Evolutionary conservation across 2,113 vertebrate species (phyloP).

Genomic region (Eira barbara): DNA sequence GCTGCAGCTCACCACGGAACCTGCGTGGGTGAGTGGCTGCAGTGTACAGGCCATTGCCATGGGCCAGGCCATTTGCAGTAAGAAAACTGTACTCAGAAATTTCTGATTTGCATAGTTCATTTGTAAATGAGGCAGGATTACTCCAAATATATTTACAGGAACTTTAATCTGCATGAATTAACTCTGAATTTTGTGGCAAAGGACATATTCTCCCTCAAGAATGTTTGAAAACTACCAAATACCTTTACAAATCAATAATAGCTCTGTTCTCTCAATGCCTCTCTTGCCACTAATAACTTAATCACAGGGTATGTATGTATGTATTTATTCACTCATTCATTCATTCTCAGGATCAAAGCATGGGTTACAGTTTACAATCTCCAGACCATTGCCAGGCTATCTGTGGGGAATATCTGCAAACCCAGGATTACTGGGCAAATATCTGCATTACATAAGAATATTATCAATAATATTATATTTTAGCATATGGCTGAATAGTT

Average conservation of each 20-base stretch:
- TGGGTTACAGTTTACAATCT: not conserved
- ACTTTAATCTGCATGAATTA: not conserved
- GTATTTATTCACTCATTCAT: not conserved
- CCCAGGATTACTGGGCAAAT: not conserved
- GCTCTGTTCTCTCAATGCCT: not conserved
- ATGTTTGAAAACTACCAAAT: slow-evolving; percentile 33
- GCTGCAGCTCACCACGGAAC: not conserved
- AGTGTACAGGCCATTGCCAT: not conserved
- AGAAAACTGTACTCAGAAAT: not conserved
- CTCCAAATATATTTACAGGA: not conserved
- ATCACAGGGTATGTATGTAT: not conserved
- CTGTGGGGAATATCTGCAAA: not conserved
- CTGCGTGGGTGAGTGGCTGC: not conserved
- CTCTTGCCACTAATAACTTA: slow-evolving; percentile 20
- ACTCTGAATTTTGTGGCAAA: slow-evolving; percentile 25
- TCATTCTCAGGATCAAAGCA: slow-evolving; percentile 15
- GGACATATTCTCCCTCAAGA: not conserved
- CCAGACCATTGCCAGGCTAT: not conserved
- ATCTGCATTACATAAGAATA: not conserved
- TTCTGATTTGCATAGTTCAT: not conserved
- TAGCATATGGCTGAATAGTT: not conserved
- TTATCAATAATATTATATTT: slow-evolving; percentile 16
- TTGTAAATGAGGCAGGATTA: slow-evolving; percentile 10
- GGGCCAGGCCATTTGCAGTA: not conserved
- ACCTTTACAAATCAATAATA: not conserved